Percentiles rank a stretch among this genome's conserved stretches.
Conservation (phyloP, 1,140 invertebrate genomes). For the Meloidogyne chitwoodi region DNA sequence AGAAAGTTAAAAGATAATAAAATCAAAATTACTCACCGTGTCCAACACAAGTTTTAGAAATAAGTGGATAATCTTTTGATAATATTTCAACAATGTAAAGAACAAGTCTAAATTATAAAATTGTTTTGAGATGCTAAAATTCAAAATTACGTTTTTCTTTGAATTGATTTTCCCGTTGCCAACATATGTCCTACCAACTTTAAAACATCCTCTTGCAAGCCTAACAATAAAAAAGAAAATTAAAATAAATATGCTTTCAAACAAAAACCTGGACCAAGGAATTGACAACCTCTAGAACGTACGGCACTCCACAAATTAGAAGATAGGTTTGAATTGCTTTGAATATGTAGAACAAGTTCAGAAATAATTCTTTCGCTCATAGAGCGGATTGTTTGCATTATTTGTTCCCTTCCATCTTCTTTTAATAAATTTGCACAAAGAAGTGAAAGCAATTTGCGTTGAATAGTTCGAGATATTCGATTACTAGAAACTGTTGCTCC, state of each 20-base stretch:
- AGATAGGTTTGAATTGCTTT: slow-evolving; percentile 84
- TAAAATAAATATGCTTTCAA: slow-evolving; percentile 4
- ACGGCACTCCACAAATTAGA: slow-evolving; percentile 95
- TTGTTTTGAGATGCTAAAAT: background rate
- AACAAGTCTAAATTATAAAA: slow-evolving; percentile 67
- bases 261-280: slow-evolving; percentile 79
- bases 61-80: slow-evolving; percentile 89
- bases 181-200: slow-evolving; percentile 86
- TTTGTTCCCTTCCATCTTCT: slow-evolving; percentile 65
- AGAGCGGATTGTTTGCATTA: slow-evolving; percentile 74
- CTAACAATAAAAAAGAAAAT: slow-evolving; percentile 18
- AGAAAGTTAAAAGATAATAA: background rate
- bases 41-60: slow-evolving; percentile 95
- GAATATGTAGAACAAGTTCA: slow-evolving; percentile 87
- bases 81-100: slow-evolving; percentile 96
- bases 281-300: slow-evolving; percentile 89
- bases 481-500: slow-evolving; percentile 43
- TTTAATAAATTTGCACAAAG: slow-evolving; percentile 64
- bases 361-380: slow-evolving; percentile 88
- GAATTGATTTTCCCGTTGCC: slow-evolving; percentile 91
- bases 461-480: slow-evolving; percentile 81
- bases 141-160: slow-evolving; percentile 75
- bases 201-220: slow-evolving; percentile 94
- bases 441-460: slow-evolving; percentile 83
- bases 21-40: slow-evolving; percentile 64